Base-by-base conservation (phyloP, 1,140 invertebrate species). In the Aricia agestis region DNA sequence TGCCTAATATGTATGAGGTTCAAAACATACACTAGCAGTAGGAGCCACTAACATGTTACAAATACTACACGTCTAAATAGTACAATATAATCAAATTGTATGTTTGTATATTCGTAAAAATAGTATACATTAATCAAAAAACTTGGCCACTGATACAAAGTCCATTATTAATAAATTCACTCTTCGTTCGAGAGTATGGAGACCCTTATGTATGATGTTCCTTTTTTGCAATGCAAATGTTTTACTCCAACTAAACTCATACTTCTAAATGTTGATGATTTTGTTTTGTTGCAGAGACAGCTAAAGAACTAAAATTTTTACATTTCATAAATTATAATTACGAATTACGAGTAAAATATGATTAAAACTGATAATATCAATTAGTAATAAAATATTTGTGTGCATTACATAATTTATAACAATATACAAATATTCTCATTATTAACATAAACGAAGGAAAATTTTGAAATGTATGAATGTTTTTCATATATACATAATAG, bases 31-130 rank as follows among this genome's bases (percentile, higher is more conserved):
- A 81, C 77, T 82, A 82, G 76, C 69, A 71, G 78, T 79, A 78
- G 78, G 70, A 66, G 76, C 74, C 70, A 75, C 84, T 88, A 84
- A 82, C 78, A 78, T 68, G 83, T 83, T 91, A 91, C 82, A 89
- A 83, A 82, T 80, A 82, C 87, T 89, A 89, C 86, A 79, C 73
- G 58, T 87, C 84, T 89, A 91, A 85, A 86, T 82, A 79, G 82
- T 82, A 86, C 75, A 79, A 76, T 84, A 83, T 82, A 83, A 84
- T 84, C 79, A 81, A 82, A 75, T 36, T 81, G 76, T 81, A 85
- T 80, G 81, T 86, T 75, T 87, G 87, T 91, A 91, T 85, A 91
- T 85, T 82, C 82, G 84, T 86, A 91, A 84, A 87, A 89, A 87
- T 79, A 84, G 85, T 87, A 88, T 87, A 89, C 74, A 84, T 80